These are phyloP conservation scores for Matsumurasca onukii DNA, from an alignment of 1,140 invertebrate genomes.

Conservation along the genomic window DNA sequence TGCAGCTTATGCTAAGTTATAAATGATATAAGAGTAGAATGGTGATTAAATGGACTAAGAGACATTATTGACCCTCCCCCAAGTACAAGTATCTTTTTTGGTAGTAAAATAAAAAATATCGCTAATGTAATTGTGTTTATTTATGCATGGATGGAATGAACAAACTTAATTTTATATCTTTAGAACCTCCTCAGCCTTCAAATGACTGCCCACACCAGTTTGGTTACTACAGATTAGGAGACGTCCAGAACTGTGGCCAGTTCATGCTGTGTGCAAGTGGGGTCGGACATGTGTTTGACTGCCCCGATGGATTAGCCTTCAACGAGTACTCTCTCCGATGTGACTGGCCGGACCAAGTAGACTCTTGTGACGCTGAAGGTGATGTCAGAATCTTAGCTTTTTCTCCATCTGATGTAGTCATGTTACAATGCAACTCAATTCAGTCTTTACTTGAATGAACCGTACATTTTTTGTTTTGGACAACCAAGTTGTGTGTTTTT, in stretches of 20 bases:
- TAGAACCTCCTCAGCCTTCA: conserved; percentile 64
- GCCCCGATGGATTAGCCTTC: conserved; percentile 84
- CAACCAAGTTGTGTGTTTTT: no score
- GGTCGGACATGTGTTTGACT: conserved; percentile 61
- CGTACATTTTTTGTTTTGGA: background rate
- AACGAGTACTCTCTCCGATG: conserved; percentile 74
- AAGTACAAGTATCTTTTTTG: no score
- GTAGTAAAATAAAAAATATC: no score
- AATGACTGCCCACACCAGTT: conserved; percentile 82
- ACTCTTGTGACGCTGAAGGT: conserved; percentile 76
- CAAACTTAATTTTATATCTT: conserved; percentile 37
- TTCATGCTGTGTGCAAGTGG: conserved; percentile 85
- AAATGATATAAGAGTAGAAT: no score
- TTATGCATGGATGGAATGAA: no score
- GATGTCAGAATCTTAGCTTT: no score
- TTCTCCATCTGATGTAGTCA: background rate
- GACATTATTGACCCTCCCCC: no score
- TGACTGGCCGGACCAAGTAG: conserved; percentile 83
- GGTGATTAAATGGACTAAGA: no score
- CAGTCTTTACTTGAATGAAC: background rate
- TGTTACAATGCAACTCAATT: background rate
- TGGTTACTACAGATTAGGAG: conserved; percentile 75
- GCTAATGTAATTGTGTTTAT: no score
- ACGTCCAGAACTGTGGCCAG: conserved; percentile 70
- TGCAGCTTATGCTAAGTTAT: no score